These are phyloP conservation scores for Leucoraja ocellata DNA, from an alignment of 2,797 vertebrate species.

Conservation along the genomic window DNA sequence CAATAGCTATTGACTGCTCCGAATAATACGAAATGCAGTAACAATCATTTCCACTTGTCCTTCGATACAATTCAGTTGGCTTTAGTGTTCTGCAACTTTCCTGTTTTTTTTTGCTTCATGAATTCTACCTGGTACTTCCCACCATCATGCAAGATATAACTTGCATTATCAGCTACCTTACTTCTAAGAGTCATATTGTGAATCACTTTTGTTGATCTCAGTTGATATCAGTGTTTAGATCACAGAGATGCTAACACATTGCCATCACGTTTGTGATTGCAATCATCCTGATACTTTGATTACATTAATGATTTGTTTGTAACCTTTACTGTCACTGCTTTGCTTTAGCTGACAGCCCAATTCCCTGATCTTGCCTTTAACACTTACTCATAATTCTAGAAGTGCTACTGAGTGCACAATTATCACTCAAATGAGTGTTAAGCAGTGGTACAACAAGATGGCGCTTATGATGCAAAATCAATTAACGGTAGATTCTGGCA, in stretches of 20 bases:
- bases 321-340: background rate
- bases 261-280: background rate
- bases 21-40: background rate
- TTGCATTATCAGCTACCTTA: background rate
- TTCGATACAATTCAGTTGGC: background rate
- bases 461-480: background rate
- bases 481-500: too few relatives aligned
- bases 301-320: background rate
- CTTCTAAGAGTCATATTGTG: background rate
- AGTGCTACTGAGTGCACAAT: background rate
- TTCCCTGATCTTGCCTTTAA: background rate
- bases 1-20: background rate
- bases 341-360: background rate
- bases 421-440: background rate
- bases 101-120: background rate
- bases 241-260: background rate
- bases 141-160: background rate
- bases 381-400: background rate
- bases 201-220: background rate
- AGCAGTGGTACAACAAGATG: background rate
- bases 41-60: background rate
- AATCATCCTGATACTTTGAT: background rate
- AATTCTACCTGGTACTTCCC: background rate
- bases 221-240: background rate
- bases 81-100: background rate